A percentile compares a stretch with the other conserved stretches of the same genome.
These are phyloP conservation scores for Alaudala cheleensis DNA, from an alignment of 2,113 vertebrate species.

Conservation along the genomic window DNA sequence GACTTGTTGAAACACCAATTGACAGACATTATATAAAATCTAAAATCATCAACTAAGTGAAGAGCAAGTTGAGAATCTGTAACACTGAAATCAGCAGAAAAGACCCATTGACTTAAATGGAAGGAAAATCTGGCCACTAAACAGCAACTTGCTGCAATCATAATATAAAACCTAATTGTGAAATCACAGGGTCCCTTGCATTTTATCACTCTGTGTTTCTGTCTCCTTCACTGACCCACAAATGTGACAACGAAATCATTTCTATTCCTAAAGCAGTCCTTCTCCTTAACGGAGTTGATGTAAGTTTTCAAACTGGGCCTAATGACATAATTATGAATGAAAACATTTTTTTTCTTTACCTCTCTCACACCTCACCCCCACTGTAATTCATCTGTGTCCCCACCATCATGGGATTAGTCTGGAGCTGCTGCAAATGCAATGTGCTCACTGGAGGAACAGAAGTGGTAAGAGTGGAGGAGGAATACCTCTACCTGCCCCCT, in stretches of 20 bases:
- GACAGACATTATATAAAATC: conserved; percentile 18
- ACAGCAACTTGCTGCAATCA: background rate
- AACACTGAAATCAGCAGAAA: conserved; percentile 15
- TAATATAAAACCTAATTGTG: background rate
- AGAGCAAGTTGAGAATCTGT: background rate
- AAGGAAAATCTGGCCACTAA: conserved; percentile 1
- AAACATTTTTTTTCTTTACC: background rate
- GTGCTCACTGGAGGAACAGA: background rate
- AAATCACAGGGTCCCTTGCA: background rate
- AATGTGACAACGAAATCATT: background rate
- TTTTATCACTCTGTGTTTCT: background rate
- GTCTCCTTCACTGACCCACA: background rate
- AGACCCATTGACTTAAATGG: background rate
- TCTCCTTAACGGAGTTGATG: background rate
- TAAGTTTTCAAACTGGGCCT: background rate
- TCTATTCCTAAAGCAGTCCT: background rate
- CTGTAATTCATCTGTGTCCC: fast-evolving
- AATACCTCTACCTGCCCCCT: background rate
- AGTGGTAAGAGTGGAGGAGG: background rate
- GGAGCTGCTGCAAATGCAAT: background rate
- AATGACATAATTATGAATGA: background rate
- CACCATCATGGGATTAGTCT: background rate
- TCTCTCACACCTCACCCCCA: fast-evolving
- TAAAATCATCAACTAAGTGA: background rate
- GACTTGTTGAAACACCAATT: conserved; percentile 16